Conservation (phyloP, 2,113 vertebrate species). For the Malurus elegans region DNA sequence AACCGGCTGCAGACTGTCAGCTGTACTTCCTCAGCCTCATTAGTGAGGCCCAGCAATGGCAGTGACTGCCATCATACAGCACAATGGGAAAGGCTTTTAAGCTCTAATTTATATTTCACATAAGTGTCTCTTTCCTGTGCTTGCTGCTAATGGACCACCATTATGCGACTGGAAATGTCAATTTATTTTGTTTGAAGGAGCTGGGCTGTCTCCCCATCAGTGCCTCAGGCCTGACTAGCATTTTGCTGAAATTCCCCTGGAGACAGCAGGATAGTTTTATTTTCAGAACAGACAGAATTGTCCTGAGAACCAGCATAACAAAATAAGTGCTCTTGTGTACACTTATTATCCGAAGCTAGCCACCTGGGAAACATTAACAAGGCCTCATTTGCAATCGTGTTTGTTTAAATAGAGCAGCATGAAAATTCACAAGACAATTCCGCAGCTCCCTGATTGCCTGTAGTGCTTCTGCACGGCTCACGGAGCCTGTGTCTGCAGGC, state of each 20-base stretch:
- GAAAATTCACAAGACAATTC: background rate
- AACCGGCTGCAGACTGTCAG: slow-evolving; percentile 60
- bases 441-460: background rate
- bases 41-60: background rate
- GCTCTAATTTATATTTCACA: background rate
- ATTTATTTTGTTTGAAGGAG: background rate
- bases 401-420: background rate
- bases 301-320: background rate
- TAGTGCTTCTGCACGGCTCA: background rate
- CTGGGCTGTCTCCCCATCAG: background rate
- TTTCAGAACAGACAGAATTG: background rate
- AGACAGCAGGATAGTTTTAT: background rate
- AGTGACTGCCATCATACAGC: background rate
- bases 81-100: background rate
- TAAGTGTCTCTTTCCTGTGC: background rate
- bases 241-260: background rate
- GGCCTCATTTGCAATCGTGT: background rate
- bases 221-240: background rate
- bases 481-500: background rate
- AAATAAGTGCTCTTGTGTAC: background rate
- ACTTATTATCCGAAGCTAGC: background rate
- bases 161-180: background rate
- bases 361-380: background rate
- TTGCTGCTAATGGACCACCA: background rate
- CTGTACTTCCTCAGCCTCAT: slow-evolving; percentile 63